Percentiles rank a stretch among this genome's conserved stretches.
These are phyloP conservation scores for Ptychoptera contaminata DNA, from an alignment of 2,888 invertebrate genomes.

Conservation along the genomic window DNA sequence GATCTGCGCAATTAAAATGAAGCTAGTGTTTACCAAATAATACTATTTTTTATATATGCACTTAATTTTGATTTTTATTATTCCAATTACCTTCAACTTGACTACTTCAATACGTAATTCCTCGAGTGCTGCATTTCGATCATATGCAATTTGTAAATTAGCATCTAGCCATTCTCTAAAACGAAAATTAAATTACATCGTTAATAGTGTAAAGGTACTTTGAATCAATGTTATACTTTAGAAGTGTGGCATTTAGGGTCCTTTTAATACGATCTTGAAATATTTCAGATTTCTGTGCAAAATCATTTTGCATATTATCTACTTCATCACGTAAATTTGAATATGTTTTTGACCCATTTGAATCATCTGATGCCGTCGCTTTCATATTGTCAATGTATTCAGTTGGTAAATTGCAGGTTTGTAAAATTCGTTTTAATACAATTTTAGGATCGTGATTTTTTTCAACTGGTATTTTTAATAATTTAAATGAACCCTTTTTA, in stretches of 20 bases:
- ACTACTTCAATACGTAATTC: constrained; percentile 60
- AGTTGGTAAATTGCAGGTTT: constrained; percentile 72
- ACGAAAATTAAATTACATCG: neutral
- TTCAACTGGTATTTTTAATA: constrained; percentile 57
- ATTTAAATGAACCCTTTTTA: constrained; percentile 43
- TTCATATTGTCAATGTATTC: constrained; percentile 64
- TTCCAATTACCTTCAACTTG: constrained; percentile 16
- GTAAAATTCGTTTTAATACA: constrained; percentile 54
- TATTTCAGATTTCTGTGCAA: neutral
- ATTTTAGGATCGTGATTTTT: constrained; percentile 53
- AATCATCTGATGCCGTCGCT: constrained; percentile 7
- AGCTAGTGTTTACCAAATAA: no score
- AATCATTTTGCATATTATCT: neutral
- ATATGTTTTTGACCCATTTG: neutral
- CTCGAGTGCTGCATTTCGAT: constrained; percentile 45
- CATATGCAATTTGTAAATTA: constrained; percentile 50
- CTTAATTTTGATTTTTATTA: no score
- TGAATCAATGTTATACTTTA: neutral
- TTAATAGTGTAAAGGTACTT: neutral
- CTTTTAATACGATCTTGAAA: neutral
- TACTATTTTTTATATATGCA: no score
- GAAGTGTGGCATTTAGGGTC: neutral
- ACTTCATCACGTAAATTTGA: constrained; percentile 1
- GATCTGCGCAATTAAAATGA: no score
- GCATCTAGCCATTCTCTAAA: constrained; percentile 54